A percentile compares a stretch with the other conserved stretches of the same genome.
phyloP scores from a whole-genome alignment of 2,888 invertebrate species.

The Eulithis testata region DNA sequence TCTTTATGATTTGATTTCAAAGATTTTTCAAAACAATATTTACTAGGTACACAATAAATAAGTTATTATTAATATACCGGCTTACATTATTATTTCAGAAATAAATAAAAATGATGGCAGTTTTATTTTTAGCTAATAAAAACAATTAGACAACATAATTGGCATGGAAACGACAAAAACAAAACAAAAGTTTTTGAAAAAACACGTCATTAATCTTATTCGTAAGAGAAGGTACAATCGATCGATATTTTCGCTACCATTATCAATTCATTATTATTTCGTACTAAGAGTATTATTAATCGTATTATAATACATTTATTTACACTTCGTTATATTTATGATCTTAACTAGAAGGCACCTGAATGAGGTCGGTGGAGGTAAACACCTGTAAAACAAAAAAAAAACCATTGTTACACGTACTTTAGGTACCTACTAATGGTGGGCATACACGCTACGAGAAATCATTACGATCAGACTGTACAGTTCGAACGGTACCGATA shows the following conservation, averaged over 20 bases:
- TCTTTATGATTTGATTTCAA: not conserved
- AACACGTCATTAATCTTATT: constrained; percentile 45
- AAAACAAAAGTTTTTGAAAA: constrained; percentile 50
- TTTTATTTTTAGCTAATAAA: constrained; percentile 53
- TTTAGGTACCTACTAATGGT: too few relatives aligned
- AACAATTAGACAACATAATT: constrained; percentile 59
- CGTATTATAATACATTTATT: constrained; percentile 76
- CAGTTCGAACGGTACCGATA: too few relatives aligned
- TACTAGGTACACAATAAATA: not conserved
- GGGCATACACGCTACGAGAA: too few relatives aligned
- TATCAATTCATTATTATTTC: constrained; percentile 49
- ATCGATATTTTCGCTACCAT: constrained; percentile 76
- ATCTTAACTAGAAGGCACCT: constrained; percentile 82
- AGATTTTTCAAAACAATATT: not conserved
- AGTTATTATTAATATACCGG: not conserved
- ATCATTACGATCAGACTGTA: too few relatives aligned
- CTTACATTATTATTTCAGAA: constrained; percentile 11
- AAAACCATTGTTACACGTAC: too few relatives aligned
- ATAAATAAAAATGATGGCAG: constrained; percentile 31
- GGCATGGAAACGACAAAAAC: constrained; percentile 71
- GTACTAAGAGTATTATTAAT: constrained; percentile 63
- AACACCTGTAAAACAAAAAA: constrained; percentile 65
- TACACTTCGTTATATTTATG: constrained; percentile 69
- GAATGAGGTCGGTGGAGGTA: constrained; percentile 83
- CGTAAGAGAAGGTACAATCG: constrained; percentile 70